phyloP scores from a whole-genome alignment of 2,888 invertebrate genomes.

The Euclidia mi region DNA sequence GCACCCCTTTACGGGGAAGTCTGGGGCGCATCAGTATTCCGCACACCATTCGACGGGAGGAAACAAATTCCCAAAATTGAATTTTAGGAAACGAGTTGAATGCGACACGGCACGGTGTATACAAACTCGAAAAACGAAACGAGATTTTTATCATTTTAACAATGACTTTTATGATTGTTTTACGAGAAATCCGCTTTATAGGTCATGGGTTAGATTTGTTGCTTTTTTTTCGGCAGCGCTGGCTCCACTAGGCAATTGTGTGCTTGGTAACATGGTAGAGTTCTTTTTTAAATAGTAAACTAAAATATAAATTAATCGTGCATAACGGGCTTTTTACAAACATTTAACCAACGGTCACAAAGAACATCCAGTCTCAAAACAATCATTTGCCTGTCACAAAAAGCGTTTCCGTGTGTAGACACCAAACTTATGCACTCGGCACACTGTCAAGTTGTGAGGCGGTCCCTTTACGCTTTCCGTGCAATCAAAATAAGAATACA shows the following conservation, averaged over 20 bases:
- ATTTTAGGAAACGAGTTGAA: conserved; percentile 90
- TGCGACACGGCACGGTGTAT: conserved; percentile 87
- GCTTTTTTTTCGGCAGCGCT: background rate
- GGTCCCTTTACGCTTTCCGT: too few species aligned
- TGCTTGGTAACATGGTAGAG: background rate
- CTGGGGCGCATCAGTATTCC: conserved; percentile 84
- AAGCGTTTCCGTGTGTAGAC: too few species aligned
- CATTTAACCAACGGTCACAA: too few species aligned
- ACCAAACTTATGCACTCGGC: too few species aligned
- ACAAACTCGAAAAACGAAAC: conserved; percentile 84
- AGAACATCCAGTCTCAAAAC: too few species aligned
- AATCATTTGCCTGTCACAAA: too few species aligned
- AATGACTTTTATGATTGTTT: conserved; percentile 73
- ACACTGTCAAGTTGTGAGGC: too few species aligned
- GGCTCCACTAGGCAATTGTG: background rate
- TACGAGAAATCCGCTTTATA: conserved; percentile 19
- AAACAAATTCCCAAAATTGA: conserved; percentile 90
- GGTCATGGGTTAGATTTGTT: conserved; percentile 10
- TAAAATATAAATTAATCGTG: too few species aligned
- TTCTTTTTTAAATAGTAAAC: too few species aligned
- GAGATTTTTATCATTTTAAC: conserved; percentile 86
- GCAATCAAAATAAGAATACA: too few species aligned
- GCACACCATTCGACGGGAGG: conserved; percentile 83
- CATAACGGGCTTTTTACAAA: too few species aligned
- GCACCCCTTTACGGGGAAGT: conserved; percentile 69